A percentile compares a stretch with the other conserved stretches of the same genome.
Evolutionary conservation across 2,797 vertebrate genomes (phyloP).

Genomic region (Chaetodon trifasciatus): DNA sequence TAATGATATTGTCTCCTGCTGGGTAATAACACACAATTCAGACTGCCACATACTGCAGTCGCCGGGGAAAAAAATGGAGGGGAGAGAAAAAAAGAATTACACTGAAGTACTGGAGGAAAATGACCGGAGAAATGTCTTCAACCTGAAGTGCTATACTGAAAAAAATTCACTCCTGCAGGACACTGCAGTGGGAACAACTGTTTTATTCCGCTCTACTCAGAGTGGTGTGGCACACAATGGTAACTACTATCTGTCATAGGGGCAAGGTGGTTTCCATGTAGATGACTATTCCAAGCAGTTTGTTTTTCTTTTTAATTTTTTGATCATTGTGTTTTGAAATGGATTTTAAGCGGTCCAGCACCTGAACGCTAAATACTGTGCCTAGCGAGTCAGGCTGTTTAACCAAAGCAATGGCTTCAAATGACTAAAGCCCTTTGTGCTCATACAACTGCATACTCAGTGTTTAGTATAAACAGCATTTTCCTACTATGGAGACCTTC

Average conservation of each 20-base stretch:
- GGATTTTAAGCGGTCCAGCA: conserved; percentile 1
- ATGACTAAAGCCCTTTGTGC: conserved; percentile 66
- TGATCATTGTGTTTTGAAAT: conserved; percentile 24
- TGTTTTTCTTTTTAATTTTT: conserved; percentile 26
- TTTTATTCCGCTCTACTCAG: conserved; percentile 56
- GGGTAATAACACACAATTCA: conserved; percentile 93
- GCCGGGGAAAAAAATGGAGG: conserved; percentile 84
- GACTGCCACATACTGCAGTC: conserved; percentile 87
- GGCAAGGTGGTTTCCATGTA: conserved; percentile 49
- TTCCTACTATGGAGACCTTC: conserved; percentile 74
- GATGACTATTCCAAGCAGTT: conserved; percentile 18
- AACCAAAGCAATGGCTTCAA: conserved; percentile 62
- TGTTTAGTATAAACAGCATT: conserved; percentile 64
- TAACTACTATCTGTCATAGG: conserved; percentile 24
- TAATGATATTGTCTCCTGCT: conserved; percentile 93
- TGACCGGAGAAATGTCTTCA: conserved; percentile 90
- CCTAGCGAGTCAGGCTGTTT: conserved; percentile 24
- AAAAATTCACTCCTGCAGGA: conserved; percentile 80
- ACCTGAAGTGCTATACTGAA: conserved; percentile 85
- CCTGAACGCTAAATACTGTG: conserved; percentile 23
- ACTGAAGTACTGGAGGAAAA: conserved; percentile 89
- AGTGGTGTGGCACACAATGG: conserved; percentile 33
- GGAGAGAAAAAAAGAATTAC: conserved; percentile 85
- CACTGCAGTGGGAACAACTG: conserved; percentile 71
- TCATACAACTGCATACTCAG: conserved; percentile 47